Evolutionary conservation across 2,888 invertebrate species (phyloP), one percentile per base, ranked within the genome.

Genomic region (Cremastinae sp.): DNA sequence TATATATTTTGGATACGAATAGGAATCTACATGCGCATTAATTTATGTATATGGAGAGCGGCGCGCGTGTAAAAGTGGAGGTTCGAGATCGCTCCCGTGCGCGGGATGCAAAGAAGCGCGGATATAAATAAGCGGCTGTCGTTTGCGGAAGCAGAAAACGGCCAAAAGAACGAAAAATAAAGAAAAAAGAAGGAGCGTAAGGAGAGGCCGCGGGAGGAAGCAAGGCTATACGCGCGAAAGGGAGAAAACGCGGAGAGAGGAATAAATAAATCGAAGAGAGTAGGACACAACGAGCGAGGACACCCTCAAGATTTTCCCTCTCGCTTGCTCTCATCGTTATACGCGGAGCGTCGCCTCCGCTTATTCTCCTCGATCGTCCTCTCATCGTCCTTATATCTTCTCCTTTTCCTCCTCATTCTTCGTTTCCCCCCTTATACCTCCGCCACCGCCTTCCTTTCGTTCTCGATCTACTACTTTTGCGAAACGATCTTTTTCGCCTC

Each of bases 121-220:
- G 88, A 88, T 89, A 89, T 89, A 89, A 89, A 89, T 89, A 89
- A 89, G 88, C 88, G 88, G 87, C 89, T 89, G 89, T 89, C 89
- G 88, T 88, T 89, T 89, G 89, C 89, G 88, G 89, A 89, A 89
- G 88, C 87, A 89, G 87, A 89, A 89, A 89, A 89, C 86, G 86
- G 87, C 80, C 85, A 88, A 89, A 88, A 87, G 84, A 84, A 88
- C 83, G 70, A 56, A 70, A 64, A 74, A 68, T 59, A 69, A 43
- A 74, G 55, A 53, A 72, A 58, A 61, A n/a, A n/a, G 49, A 47
- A 43, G 59, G 58, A 62, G 62, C 14, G 37, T 47, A 53, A 7
- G 49, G 51, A 74, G 69, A 62, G 55, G 66, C 45, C 35, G 45
- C 47, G 59, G 56, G 75, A 68, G 55, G 66, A 74, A n/a, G n/a